Evolutionary conservation across 37 sponge, comb jelly and placozoan species (phyloP).

Genomic region (Halichondria panicea): DNA sequence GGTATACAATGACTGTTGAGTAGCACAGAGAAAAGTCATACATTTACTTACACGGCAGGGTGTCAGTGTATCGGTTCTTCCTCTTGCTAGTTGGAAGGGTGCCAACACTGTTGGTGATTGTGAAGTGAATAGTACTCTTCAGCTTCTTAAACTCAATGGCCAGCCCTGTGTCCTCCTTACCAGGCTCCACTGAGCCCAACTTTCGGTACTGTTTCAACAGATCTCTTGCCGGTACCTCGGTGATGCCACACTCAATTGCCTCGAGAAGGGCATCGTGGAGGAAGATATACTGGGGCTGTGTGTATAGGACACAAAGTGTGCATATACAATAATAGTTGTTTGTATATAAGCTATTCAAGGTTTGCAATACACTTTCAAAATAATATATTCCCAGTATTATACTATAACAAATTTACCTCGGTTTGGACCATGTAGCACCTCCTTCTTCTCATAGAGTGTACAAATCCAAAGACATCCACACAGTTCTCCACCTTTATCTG

Average conservation of each 20-base stretch:
- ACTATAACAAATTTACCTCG: conserved; percentile 44
- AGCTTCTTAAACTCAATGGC: conserved; percentile 57
- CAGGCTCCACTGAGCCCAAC: conserved; percentile 30
- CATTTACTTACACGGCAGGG: conserved; percentile 72
- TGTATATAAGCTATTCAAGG: too few species aligned
- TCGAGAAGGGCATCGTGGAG: conserved; percentile 93
- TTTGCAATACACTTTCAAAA: too few species aligned
- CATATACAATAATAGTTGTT: neutral
- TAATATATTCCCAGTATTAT: too few species aligned
- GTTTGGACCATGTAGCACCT: conserved; percentile 89
- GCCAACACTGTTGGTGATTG: neutral
- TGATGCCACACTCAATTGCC: conserved; percentile 84
- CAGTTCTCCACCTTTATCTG: conserved; percentile 51
- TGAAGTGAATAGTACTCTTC: conserved; percentile 12
- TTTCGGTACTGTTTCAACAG: conserved; percentile 55
- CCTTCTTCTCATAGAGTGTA: conserved; percentile 52
- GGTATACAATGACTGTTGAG: too few species aligned
- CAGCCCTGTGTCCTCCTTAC: conserved; percentile 28
- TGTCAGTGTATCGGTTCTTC: conserved; percentile 74
- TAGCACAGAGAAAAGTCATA: too few species aligned
- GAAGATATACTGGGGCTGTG: conserved; percentile 83
- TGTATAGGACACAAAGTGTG: neutral
- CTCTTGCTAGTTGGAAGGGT: conserved; percentile 30
- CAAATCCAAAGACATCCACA: conserved; percentile 69
- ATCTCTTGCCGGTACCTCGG: conserved; percentile 81